Conservation (phyloP, 2,888 invertebrate genomes). For the Microctonus hyperodae region DNA sequence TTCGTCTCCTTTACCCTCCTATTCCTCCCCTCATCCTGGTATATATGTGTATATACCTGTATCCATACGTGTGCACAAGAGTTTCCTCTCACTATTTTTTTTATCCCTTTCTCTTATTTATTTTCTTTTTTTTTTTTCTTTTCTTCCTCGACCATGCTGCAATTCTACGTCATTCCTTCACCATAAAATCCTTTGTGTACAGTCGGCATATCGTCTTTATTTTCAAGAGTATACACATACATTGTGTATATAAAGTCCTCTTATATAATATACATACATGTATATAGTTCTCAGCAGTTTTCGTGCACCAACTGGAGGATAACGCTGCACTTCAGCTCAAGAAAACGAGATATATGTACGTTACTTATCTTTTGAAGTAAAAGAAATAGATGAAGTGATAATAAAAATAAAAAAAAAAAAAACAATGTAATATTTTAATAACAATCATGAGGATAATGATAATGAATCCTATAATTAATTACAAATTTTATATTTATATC, state of each 20-base stretch:
- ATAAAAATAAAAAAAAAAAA: background rate
- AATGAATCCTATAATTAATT: no score
- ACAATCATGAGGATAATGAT: no score
- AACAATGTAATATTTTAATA: background rate
- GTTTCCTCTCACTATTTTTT: background rate
- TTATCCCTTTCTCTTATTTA: background rate
- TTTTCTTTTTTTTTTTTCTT: background rate
- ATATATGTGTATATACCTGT: no score
- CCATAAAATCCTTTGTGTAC: background rate
- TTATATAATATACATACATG: no score
- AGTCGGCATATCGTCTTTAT: background rate
- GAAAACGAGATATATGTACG: background rate
- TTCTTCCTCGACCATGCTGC: background rate
- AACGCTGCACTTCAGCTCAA: background rate
- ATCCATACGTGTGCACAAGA: background rate
- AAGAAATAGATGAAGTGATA: background rate
- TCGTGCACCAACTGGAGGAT: background rate
- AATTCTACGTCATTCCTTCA: background rate
- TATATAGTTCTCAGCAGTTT: background rate
- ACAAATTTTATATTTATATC: no score
- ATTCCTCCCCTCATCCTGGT: no score
- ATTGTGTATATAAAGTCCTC: background rate
- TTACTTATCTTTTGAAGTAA: background rate
- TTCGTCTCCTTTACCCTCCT: no score
- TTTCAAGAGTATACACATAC: background rate